Evolutionary conservation across 2,888 invertebrate species (phyloP).

Genomic region (Perithous albicinctus): DNA sequence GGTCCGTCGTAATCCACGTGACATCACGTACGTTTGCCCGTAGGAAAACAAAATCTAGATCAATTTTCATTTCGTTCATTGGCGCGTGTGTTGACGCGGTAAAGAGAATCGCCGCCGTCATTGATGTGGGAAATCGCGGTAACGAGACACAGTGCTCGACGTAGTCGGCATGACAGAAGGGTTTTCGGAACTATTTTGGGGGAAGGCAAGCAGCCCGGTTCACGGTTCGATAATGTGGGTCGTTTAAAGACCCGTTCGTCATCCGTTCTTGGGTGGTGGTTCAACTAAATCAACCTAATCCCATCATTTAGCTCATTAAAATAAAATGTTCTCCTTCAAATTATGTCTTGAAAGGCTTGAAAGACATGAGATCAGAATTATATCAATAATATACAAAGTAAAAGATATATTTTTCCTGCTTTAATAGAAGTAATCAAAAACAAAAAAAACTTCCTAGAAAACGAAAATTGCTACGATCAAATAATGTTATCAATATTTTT

Average conservation of each 20-base stretch:
- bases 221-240: constrained; percentile 58
- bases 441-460: not conserved
- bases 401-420: not conserved
- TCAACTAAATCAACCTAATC: constrained; percentile 3
- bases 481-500: not conserved
- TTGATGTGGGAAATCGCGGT: constrained; percentile 71
- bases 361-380: no score
- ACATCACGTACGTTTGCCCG: constrained; percentile 36
- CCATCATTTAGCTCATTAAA: constrained; percentile 19
- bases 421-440: no score
- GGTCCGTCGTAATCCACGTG: constrained; percentile 53
- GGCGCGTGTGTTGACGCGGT: constrained; percentile 53
- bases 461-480: not conserved
- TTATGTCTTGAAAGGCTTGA: not conserved
- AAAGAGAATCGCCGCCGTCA: constrained; percentile 55
- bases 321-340: not conserved
- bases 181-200: constrained; percentile 54
- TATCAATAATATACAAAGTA: not conserved
- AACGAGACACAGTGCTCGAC: constrained; percentile 33
- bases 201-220: constrained; percentile 33
- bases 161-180: constrained; percentile 43
- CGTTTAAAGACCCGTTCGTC: constrained; percentile 57
- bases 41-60: constrained; percentile 66
- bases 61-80: constrained; percentile 67
- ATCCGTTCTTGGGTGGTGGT: constrained; percentile 41